Evolutionary conservation across 2,113 vertebrate species (phyloP).

Genomic region (Eidolon helvum): DNA sequence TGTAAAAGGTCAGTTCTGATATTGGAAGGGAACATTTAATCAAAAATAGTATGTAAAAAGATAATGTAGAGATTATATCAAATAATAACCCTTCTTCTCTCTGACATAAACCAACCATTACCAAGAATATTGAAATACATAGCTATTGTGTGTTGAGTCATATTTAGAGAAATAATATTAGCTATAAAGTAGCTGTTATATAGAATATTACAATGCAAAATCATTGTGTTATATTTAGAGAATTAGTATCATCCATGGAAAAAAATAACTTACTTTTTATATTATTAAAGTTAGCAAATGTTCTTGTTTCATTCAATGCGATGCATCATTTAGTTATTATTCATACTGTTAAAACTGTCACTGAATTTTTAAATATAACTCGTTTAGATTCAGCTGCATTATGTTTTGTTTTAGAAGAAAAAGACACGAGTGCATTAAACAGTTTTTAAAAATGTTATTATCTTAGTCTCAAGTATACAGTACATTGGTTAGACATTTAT

Average conservation of each 20-base stretch:
- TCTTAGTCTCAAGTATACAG: too few species aligned
- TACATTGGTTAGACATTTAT: too few species aligned
- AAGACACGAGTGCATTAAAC: background rate
- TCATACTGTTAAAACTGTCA: slow-evolving; percentile 40
- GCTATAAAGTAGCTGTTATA: slow-evolving; percentile 53
- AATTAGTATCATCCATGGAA: slow-evolving; percentile 48
- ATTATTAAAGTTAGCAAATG: slow-evolving; percentile 50
- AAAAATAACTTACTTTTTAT: slow-evolving; percentile 47
- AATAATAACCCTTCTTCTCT: slow-evolving; percentile 69
- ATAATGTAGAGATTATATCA: slow-evolving; percentile 67
- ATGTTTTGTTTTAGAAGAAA: slow-evolving; percentile 60
- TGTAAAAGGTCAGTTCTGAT: slow-evolving; percentile 71
- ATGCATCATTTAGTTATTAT: slow-evolving; percentile 53
- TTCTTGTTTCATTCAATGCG: slow-evolving; percentile 53
- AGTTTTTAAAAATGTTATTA: background rate
- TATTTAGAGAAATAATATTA: slow-evolving; percentile 67
- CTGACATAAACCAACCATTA: slow-evolving; percentile 65
- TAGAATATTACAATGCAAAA: slow-evolving; percentile 56
- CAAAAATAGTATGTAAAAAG: slow-evolving; percentile 63
- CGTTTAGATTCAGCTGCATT: slow-evolving; percentile 25
- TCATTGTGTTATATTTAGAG: slow-evolving; percentile 62
- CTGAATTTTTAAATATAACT: slow-evolving; percentile 47
- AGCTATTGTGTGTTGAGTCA: slow-evolving; percentile 65
- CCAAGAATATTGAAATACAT: slow-evolving; percentile 61
- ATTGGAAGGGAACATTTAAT: slow-evolving; percentile 70